Percentiles rank a stretch among this genome's conserved stretches.
Evolutionary conservation across 2,113 vertebrate genomes (phyloP).

Genomic region (human (Homo sapiens)): DNA sequence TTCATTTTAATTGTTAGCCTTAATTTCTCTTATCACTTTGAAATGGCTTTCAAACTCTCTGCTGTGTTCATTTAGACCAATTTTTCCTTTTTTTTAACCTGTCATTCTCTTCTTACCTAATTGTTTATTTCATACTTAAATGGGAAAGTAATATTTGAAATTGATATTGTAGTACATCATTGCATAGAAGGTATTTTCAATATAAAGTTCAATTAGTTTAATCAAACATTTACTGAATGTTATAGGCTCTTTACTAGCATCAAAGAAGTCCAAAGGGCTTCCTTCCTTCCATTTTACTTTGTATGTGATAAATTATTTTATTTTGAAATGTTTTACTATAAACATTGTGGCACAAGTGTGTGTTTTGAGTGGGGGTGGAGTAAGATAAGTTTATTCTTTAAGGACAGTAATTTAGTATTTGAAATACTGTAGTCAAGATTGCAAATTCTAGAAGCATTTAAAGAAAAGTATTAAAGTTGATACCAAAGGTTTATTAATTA

Average conservation of each 20-base stretch:
- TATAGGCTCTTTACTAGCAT: neutral
- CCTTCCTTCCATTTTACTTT: neutral
- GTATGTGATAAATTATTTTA: neutral
- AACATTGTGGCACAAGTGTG: neutral
- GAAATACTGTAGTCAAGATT: neutral
- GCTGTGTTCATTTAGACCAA: neutral
- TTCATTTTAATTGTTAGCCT: neutral
- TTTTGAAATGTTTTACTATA: neutral
- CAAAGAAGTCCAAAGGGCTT: neutral
- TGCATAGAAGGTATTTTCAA: neutral
- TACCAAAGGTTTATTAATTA: neutral
- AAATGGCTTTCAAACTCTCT: neutral
- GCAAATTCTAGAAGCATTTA: neutral
- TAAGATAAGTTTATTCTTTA: neutral
- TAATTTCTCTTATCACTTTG: neutral
- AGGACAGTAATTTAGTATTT: neutral
- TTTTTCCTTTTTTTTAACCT: neutral
- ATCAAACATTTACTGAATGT: neutral
- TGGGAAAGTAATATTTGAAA: neutral
- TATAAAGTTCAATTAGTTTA: neutral
- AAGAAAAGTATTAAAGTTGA: neutral
- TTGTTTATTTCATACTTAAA: slow-evolving; percentile 22
- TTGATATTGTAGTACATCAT: neutral
- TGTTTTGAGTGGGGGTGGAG: neutral
- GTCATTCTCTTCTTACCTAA: neutral